phyloP scores from a whole-genome alignment of 2,113 vertebrate species.

The Menura novaehollandiae region DNA sequence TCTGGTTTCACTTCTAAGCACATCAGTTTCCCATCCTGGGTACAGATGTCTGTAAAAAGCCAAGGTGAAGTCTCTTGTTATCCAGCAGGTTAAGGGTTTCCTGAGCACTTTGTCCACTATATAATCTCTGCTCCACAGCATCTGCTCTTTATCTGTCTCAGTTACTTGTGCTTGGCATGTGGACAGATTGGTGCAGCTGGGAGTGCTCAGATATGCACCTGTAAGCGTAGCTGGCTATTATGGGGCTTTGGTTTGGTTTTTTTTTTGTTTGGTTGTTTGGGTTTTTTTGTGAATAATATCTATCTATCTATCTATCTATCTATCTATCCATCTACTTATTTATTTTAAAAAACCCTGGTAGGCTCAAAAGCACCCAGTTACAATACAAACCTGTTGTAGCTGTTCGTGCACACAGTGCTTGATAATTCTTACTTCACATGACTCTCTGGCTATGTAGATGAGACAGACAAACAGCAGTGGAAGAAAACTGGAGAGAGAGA shows the following conservation, averaged over 20 bases:
- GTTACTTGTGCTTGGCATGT: not conserved
- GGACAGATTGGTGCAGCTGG: not conserved
- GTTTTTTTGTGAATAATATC: not conserved
- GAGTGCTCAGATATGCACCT: not conserved
- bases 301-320: not conserved
- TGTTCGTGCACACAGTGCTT: not conserved
- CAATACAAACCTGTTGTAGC: not conserved
- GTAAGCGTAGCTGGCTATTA: not conserved
- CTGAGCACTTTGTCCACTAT: not conserved
- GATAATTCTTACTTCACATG: not conserved
- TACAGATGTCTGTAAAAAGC: not conserved
- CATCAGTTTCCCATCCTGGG: not conserved
- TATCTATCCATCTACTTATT: not conserved
- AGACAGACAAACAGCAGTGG: not conserved
- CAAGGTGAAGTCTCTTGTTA: not conserved
- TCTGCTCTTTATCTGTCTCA: not conserved
- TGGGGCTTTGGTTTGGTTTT: too few species aligned
- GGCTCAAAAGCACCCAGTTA: not conserved
- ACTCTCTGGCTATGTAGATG: not conserved
- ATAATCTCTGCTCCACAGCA: not conserved
- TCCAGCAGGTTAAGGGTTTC: not conserved
- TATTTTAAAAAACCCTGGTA: not conserved
- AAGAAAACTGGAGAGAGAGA: not conserved
- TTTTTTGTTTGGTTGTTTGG: not conserved
- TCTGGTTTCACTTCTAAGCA: not conserved